Evolutionary conservation across 2,113 vertebrate genomes (phyloP), one percentile per base, ranked within the genome.

Genomic region (Toxostoma redivivum): DNA sequence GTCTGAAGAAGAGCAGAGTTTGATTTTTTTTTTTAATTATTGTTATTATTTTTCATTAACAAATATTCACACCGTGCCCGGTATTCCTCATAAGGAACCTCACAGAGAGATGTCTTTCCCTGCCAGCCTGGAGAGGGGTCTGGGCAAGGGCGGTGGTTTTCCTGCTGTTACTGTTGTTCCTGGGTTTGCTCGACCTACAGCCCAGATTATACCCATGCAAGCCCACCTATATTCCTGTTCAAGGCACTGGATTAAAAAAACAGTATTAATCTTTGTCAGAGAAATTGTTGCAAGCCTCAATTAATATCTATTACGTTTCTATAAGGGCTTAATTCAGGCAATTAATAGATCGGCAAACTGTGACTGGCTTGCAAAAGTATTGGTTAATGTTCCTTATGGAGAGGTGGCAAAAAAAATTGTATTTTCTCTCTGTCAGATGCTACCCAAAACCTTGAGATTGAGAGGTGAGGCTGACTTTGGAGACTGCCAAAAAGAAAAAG

Each of bases 401-500:
- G 33, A 88, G 57, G 5, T 33, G 23, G 61, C 51, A 86, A 79
- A 92, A 88, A 48, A 79, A 17, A 65, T 23, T 47, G n/a, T 79
- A 86, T 67, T 69, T 88, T 65, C 14, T 58, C 18, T 88, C 58
- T 71, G 60, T 86, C 67, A 71, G 61, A 84, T 86, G 69, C 76
- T 56, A 33, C 88, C 56, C 56, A 74, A 95, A 96, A 86, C 74
- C 67, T 56, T 60, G 64, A 88, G 94, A 88, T 5, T 92, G 90
- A 94, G 95, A 83, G 88, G 86, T 95, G 80, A 96, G 82, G 80
- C 94, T 96, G 95, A 73, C 95, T 96, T 94, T 92, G 77, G 90
- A 94, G 90, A 57, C 80, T 96, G 93, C 95, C 94, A 95, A 95
- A 95, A 93, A 88, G 90, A 95, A 95, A 95, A 86, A 93, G 58